Conservation (phyloP, 2,113 vertebrate genomes). For the Xerus inauris region DNA sequence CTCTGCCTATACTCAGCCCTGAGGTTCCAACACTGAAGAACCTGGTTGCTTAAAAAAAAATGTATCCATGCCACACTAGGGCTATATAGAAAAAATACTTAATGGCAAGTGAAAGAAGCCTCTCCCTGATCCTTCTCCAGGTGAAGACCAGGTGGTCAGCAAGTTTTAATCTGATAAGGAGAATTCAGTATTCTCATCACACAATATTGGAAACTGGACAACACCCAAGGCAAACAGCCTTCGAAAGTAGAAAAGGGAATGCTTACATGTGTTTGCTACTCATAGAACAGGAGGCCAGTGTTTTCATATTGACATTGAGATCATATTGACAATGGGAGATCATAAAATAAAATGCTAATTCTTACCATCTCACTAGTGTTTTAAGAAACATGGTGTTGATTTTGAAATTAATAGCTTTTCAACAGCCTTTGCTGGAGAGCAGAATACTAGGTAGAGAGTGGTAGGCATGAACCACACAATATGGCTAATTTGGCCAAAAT, state of each 20-base stretch:
- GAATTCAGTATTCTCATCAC: neutral
- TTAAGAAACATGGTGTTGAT: constrained; percentile 22
- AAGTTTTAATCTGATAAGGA: neutral
- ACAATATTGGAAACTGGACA: neutral
- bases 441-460: neutral
- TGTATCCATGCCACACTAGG: neutral
- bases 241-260: neutral
- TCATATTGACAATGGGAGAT: neutral
- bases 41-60: neutral
- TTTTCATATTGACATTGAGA: constrained; percentile 8
- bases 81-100: neutral
- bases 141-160: neutral
- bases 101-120: neutral
- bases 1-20: neutral
- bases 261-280: neutral
- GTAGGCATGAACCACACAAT: neutral
- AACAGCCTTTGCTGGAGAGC: neutral
- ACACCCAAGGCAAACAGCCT: neutral
- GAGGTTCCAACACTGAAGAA: neutral
- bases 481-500: neutral
- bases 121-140: neutral
- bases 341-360: constrained; percentile 34
- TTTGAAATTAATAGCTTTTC: neutral
- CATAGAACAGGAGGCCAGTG: neutral
- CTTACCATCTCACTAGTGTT: neutral